Conservation (phyloP, 2,888 invertebrate species). For the Mesochorus sp. region DNA sequence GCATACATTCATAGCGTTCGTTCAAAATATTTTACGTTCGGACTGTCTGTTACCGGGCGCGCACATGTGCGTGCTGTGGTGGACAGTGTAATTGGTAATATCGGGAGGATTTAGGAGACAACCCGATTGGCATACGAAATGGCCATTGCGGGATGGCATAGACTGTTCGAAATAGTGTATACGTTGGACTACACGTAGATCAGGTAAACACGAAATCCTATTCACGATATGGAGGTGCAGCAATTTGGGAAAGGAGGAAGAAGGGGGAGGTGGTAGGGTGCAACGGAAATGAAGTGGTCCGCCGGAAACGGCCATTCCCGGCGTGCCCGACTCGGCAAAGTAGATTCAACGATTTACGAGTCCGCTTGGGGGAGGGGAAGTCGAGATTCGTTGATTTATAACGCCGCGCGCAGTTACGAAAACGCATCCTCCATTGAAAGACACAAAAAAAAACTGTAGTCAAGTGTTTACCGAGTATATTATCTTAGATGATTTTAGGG, state of each 20-base stretch:
- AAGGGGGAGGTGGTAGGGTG: neutral
- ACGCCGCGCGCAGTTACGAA: constrained; percentile 17
- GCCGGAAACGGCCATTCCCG: constrained; percentile 60
- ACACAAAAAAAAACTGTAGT: no score
- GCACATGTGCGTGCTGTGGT: neutral
- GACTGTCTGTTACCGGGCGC: neutral
- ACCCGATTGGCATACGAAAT: constrained; percentile 58
- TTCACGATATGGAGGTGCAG: constrained; percentile 36
- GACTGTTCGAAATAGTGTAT: constrained; percentile 10
- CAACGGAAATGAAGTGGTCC: constrained; percentile 62
- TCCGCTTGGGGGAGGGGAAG: constrained; percentile 27
- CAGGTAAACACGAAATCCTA: constrained; percentile 7
- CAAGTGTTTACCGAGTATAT: no score
- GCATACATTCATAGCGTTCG: neutral
- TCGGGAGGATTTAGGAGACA: constrained; percentile 58
- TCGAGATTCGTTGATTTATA: constrained; percentile 45
- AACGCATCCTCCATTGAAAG: no score
- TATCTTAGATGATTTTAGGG: no score
- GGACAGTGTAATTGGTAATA: constrained; percentile 55
- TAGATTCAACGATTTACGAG: constrained; percentile 60
- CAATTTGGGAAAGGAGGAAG: constrained; percentile 10
- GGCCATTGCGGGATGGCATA: constrained; percentile 24
- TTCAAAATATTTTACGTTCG: constrained; percentile 4
- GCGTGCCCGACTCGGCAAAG: constrained; percentile 41
- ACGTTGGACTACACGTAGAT: constrained; percentile 11